phyloP scores from a whole-genome alignment of 2,888 invertebrate species.

The Idaea dimidiata region DNA sequence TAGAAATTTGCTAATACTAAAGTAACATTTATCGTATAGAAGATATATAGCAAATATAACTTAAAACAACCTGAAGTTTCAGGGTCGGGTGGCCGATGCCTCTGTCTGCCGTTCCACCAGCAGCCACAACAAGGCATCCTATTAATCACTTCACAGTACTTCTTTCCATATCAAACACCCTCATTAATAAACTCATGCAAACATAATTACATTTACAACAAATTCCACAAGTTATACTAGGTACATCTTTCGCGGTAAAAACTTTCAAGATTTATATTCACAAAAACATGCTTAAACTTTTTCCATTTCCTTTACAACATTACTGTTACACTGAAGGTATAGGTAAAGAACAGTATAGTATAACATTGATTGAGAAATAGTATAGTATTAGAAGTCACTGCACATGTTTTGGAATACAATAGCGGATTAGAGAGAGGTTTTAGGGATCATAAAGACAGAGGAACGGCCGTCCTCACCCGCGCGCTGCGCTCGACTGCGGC shows the following conservation, averaged over 20 bases:
- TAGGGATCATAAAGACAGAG: conserved; percentile 16
- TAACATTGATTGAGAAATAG: background rate
- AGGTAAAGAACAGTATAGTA: conserved; percentile 3
- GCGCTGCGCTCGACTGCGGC: conserved; percentile 66
- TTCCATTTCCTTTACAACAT: conserved; percentile 16
- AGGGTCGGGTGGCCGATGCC: conserved; percentile 71
- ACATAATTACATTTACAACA: conserved; percentile 20
- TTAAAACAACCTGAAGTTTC: conserved; percentile 55
- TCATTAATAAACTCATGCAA: conserved; percentile 13
- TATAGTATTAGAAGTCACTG: background rate
- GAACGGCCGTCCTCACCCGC: conserved; percentile 52
- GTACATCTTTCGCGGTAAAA: conserved; percentile 32
- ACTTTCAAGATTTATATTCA: conserved; percentile 32
- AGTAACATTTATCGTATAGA: no score
- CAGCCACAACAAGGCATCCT: conserved; percentile 75
- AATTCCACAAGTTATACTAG: conserved; percentile 20
- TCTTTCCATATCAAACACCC: conserved; percentile 19
- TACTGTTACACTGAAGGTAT: background rate
- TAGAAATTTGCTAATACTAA: no score
- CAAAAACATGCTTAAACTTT: conserved; percentile 29
- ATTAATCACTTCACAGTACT: conserved; percentile 23
- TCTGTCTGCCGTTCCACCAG: conserved; percentile 76
- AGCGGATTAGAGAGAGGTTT: conserved; percentile 12
- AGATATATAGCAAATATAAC: background rate
- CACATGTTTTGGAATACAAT: conserved; percentile 7